Base-by-base conservation (phyloP, 2,888 invertebrate genomes). In the Colletes collaris region DNA sequence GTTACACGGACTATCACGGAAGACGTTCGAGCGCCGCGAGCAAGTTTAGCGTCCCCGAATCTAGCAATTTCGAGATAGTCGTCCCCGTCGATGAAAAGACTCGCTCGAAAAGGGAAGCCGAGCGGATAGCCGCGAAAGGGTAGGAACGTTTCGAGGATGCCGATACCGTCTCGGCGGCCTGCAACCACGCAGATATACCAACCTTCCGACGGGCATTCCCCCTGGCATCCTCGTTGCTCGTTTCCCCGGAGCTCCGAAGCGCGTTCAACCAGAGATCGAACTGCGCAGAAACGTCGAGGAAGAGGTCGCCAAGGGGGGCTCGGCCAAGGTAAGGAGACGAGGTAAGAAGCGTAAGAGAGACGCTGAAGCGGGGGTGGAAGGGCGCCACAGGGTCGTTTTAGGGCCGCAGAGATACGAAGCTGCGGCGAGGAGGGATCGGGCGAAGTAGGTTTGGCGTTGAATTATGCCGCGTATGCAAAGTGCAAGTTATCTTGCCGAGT, bases 401-500 rank as follows among this genome's bases (percentile, higher is more conserved):
- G 68, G 64, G 64, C 68, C 68, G 59, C 49, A 19, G 69, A 78
- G 78, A 76, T 70, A 78, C 69, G 62, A 58, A 66, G 13, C 10
- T 8, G 40, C 6, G 44, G 58, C 65, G 68, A 6, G 55, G 40
- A 44, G 27, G 49, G 69, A 58, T 27, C 37, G 67, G 40, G 63
- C 37, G 73, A 76, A 67, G 85, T 79, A 75, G 87, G 86, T 90
- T 90, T 83, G 90, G 87, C 89, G 90, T 91, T 92, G 92, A 92
- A 91, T 92, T 91, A 92, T 92, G 91, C 90, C 88, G 89, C 87
- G 90, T 90, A 92, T 92, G 92, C 90, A 92, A 92, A 92, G 90
- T 88, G 90, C 90, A 86, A 90, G 90, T 90, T 92, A 92, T 92
- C 92, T 90, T 86, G 86, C 83, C 88, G 82, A 88, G 89, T 90